Evolutionary conservation across 2,888 invertebrate species (phyloP).

Genomic region (Nemoura dubitans): DNA sequence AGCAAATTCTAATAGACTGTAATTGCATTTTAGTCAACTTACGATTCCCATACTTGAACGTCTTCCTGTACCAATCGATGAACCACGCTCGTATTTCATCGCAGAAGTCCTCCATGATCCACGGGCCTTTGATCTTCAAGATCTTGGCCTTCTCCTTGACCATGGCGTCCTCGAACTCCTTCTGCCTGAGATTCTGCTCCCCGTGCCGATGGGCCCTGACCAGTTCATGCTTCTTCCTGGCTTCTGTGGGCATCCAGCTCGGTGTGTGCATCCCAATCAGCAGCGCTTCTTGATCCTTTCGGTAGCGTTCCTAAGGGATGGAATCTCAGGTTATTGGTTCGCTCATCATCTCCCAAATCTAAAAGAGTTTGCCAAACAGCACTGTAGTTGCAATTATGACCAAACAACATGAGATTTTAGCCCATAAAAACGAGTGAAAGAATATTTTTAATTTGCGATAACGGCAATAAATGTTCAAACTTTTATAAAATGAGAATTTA

Average conservation of each 20-base stretch:
- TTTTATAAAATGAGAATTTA: too few species aligned
- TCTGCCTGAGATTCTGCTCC: not conserved
- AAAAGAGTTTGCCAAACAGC: too few species aligned
- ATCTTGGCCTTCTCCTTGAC: constrained; percentile 41
- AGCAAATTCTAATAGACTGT: too few species aligned
- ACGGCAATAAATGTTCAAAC: too few species aligned
- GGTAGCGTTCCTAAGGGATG: constrained; percentile 57
- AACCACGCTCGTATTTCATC: constrained; percentile 82
- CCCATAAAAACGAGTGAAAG: too few species aligned
- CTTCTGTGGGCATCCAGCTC: constrained; percentile 62
- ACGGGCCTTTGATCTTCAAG: constrained; percentile 56
- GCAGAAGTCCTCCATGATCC: constrained; percentile 77
- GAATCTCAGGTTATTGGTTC: not conserved
- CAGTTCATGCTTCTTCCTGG: not conserved
- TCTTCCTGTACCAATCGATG: constrained; percentile 68
- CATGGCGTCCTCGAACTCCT: constrained; percentile 33
- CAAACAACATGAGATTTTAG: too few species aligned
- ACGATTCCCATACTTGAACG: constrained; percentile 55
- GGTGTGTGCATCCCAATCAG: constrained; percentile 68
- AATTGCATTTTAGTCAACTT: not conserved
- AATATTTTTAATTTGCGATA: too few species aligned
- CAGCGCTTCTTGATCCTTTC: constrained; percentile 60
- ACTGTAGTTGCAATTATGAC: too few species aligned
- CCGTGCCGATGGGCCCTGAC: not conserved
- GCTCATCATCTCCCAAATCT: not conserved